Evolutionary conservation across 2,113 vertebrate species (phyloP).

Genomic region (Plestiodon gilberti): DNA sequence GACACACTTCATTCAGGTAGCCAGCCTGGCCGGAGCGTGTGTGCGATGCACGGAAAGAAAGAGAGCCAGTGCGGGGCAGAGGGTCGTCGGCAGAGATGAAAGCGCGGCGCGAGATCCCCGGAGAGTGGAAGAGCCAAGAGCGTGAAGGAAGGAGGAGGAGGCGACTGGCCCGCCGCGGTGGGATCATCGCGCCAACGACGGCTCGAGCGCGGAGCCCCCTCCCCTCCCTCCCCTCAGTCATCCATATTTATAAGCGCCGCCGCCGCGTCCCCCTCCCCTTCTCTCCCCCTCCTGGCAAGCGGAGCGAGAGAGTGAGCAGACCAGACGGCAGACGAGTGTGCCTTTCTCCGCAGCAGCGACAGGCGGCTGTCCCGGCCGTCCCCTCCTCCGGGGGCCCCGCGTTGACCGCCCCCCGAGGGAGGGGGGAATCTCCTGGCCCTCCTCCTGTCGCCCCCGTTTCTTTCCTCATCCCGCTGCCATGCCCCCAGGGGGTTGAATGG

Average conservation of each 20-base stretch:
- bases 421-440: not conserved
- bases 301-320: not conserved
- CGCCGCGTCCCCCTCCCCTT: not conserved
- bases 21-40: too few relatives aligned
- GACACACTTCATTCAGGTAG: too few relatives aligned
- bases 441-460: not conserved
- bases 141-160: not conserved
- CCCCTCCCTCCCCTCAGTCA: conserved; percentile 11
- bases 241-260: conserved; percentile 27
- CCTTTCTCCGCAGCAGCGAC: not conserved
- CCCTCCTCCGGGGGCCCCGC: not conserved
- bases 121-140: not conserved
- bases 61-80: too few relatives aligned
- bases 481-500: conserved; percentile 59
- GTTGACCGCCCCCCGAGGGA: not conserved
- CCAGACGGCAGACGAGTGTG: not conserved
- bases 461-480: conserved; percentile 30
- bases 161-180: not conserved
- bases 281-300: conserved; percentile 7
- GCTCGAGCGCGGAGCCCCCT: too few relatives aligned
- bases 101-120: not conserved
- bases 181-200: not conserved
- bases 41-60: too few relatives aligned
- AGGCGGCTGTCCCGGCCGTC: not conserved
- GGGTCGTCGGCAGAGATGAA: not conserved